Base-by-base conservation (phyloP, 2,797 vertebrate species). In the Toxotes lorentzi region DNA sequence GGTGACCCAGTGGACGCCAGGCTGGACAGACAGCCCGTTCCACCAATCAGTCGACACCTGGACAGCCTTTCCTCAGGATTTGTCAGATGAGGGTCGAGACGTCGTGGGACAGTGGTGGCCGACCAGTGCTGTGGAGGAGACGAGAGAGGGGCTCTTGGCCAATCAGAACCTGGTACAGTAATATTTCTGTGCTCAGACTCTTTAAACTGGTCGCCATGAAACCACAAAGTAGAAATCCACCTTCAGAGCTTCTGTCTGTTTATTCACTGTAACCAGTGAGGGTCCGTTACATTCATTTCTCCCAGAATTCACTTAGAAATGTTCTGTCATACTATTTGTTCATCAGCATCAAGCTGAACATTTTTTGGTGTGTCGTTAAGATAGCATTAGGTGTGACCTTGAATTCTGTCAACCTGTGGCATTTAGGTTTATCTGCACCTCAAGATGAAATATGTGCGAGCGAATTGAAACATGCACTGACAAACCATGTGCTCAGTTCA, bases 21-120 rank as follows among this genome's bases (percentile, higher is more conserved):
- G 63, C 48, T 86, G 86, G 89, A 73, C 72, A 1, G 88, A 81
- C 78, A 58, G 73, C 78, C 66, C 88, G 2, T 84, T 84, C 80
- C 89, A 81, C 63, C 91, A 90, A 66, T 81, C 92, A 38, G 92
- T 88, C 16, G 85, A 92, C 85, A 61, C 67, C 65, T 95, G 95
- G 95, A 81, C 93, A 3, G 92, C 94, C 66, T 96, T 96, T 79
- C 86, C 91, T 77, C 92, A 88, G 82, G 90, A 93, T 9, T 54
- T 38, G 5, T 53, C 81, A 10, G 85, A 70, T 9, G 69, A 48
- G 7, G 54, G 69, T 24, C 58, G 40, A 57, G 91, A 92, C 2
- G 48, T 5, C 1, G 65, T 1, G 32, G 93, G 86, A 43, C 91
- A 91, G 76, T 95, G 94, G 94, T 96, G 95, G 95, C 91, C 87